These are phyloP conservation scores for Ictidomys tridecemlineatus DNA, from an alignment of 2,113 vertebrate species.

Conservation along the genomic window DNA sequence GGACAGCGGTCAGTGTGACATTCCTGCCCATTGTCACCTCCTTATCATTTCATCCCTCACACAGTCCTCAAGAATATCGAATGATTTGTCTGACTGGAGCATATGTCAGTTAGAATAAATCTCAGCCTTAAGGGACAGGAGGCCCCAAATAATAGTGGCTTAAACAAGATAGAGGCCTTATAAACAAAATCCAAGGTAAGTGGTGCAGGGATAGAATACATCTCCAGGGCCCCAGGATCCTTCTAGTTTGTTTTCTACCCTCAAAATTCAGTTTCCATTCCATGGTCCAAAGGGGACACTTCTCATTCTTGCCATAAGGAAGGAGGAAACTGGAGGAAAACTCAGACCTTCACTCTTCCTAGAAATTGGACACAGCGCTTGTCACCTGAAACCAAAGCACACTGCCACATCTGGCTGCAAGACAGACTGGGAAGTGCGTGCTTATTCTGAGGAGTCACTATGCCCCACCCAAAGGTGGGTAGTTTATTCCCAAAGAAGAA, in stretches of 20 bases:
- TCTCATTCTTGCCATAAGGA: background rate
- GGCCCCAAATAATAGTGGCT: background rate
- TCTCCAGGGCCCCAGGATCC: background rate
- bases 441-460: background rate
- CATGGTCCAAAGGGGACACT: background rate
- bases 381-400: background rate
- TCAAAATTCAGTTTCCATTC: constrained; percentile 22
- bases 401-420: background rate
- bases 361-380: background rate
- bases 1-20: background rate
- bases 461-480: background rate
- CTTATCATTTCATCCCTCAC: background rate
- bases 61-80: background rate
- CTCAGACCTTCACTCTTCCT: background rate
- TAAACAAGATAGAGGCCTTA: background rate
- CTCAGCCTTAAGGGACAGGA: background rate
- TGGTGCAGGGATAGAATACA: background rate
- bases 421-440: background rate
- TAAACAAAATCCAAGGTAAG: background rate
- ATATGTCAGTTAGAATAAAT: background rate
- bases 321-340: background rate
- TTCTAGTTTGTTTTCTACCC: background rate
- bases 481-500: background rate
- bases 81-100: background rate
- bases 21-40: background rate